Conservation (phyloP, 1,140 invertebrate genomes). For the Procambarus clarkii region DNA sequence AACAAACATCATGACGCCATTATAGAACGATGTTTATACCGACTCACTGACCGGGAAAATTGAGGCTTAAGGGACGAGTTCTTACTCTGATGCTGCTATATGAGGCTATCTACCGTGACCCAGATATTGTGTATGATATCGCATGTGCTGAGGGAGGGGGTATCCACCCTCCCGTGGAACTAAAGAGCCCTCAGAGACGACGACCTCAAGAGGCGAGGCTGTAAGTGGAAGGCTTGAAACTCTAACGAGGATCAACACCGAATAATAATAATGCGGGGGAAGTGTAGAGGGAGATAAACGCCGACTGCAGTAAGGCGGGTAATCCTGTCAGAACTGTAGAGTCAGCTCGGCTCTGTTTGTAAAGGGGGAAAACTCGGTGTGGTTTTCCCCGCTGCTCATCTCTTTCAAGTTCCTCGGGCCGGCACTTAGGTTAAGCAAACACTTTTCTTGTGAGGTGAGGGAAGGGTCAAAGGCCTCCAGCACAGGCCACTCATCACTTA, state of each 20-base stretch:
- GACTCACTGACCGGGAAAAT: too few species aligned
- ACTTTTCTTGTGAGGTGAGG: neutral
- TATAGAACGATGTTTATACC: too few species aligned
- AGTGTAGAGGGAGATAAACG: neutral
- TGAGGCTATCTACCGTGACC: too few species aligned
- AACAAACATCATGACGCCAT: neutral
- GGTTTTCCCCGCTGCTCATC: neutral
- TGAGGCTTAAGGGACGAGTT: too few species aligned
- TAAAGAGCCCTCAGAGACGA: neutral
- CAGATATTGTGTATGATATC: too few species aligned
- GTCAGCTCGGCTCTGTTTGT: neutral
- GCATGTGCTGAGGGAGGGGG: too few species aligned
- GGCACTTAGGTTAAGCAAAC: constrained; percentile 5
- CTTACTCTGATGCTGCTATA: too few species aligned
- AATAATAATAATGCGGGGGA: neutral
- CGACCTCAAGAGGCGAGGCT: neutral
- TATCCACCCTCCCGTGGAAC: neutral
- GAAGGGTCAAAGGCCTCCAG: neutral
- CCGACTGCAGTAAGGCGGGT: neutral
- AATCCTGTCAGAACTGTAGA: neutral
- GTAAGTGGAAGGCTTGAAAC: neutral
- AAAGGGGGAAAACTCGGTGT: neutral
- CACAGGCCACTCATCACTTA: neutral
- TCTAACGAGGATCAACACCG: constrained; percentile 5
- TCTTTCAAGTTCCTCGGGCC: neutral